Percentiles rank a stretch among this genome's conserved stretches.
These are phyloP conservation scores for Sapayoa aenigma DNA, from an alignment of 2,113 vertebrate genomes.

Conservation along the genomic window DNA sequence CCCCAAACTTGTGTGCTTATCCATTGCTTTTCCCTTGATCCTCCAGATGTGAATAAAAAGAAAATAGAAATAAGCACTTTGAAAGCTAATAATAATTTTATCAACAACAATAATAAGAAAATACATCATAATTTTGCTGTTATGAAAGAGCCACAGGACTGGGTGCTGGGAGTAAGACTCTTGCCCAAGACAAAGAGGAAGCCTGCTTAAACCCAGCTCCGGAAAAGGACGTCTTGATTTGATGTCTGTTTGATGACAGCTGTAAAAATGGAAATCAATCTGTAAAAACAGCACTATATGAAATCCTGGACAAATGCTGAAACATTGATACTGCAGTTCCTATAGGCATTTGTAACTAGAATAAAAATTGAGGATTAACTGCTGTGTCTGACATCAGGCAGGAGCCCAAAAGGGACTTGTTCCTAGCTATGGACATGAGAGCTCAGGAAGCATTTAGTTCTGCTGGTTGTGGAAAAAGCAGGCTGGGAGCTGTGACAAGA, in stretches of 20 bases:
- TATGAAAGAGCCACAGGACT: background rate
- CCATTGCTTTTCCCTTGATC: background rate
- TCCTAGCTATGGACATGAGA: background rate
- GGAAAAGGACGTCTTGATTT: background rate
- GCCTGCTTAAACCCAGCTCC: background rate
- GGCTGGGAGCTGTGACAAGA: background rate
- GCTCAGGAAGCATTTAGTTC: background rate
- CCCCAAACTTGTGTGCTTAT: background rate
- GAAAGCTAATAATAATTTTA: background rate
- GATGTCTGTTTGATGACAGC: background rate
- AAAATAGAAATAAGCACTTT: background rate
- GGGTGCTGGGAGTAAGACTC: rapidly evolving
- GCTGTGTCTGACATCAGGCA: background rate
- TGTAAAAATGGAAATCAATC: background rate
- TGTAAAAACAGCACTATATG: background rate
- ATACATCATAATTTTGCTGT: background rate
- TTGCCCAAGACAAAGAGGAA: background rate
- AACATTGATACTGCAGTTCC: background rate
- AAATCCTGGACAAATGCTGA: background rate
- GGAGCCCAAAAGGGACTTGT: background rate
- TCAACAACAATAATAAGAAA: background rate
- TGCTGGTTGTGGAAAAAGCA: background rate
- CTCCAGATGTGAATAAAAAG: background rate
- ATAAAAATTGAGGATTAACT: background rate
- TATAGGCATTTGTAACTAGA: background rate